These are phyloP conservation scores for Drosophila mojavensis DNA, from an alignment of 1,140 invertebrate species.

Conservation along the genomic window DNA sequence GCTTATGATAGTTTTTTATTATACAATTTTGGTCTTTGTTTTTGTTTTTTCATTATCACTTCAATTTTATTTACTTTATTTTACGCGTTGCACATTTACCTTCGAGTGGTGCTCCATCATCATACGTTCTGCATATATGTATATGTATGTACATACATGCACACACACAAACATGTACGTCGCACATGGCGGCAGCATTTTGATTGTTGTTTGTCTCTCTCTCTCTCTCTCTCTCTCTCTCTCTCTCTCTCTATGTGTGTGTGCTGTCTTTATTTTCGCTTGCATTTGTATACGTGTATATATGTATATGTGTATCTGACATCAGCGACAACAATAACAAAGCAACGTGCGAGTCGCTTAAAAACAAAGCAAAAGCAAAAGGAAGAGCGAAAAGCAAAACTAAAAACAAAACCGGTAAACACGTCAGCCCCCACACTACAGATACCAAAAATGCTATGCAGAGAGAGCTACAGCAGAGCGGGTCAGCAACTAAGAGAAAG, in stretches of 20 bases:
- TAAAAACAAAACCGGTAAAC: slow-evolving; percentile 63
- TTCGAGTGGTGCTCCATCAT: slow-evolving; percentile 34
- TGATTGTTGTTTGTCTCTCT: background rate
- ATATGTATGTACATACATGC: background rate
- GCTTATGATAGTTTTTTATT: slow-evolving; percentile 30
- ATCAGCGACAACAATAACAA: slow-evolving; percentile 77
- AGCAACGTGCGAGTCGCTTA: slow-evolving; percentile 60
- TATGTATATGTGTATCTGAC: slow-evolving; percentile 51
- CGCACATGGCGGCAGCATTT: slow-evolving; percentile 18
- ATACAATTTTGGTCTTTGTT: slow-evolving; percentile 50
- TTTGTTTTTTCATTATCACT: slow-evolving; percentile 23
- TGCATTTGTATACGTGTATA: slow-evolving; percentile 3
- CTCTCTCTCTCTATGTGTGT: background rate
- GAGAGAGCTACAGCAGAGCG: background rate
- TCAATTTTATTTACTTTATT: background rate
- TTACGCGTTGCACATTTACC: slow-evolving; percentile 39
- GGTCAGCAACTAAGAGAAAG: slow-evolving; percentile 24
- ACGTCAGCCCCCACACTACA: slow-evolving; percentile 51
- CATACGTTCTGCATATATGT: slow-evolving; percentile 7
- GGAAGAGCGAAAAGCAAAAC: slow-evolving; percentile 35
- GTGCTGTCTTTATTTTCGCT: slow-evolving; percentile 4
- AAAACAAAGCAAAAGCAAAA: slow-evolving; percentile 51
- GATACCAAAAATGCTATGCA: slow-evolving; percentile 1
- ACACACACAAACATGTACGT: slow-evolving; percentile 15
- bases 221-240: background rate